Evolutionary conservation across 2,113 vertebrate species (phyloP).

Genomic region (Aspiorhynchus laticeps): DNA sequence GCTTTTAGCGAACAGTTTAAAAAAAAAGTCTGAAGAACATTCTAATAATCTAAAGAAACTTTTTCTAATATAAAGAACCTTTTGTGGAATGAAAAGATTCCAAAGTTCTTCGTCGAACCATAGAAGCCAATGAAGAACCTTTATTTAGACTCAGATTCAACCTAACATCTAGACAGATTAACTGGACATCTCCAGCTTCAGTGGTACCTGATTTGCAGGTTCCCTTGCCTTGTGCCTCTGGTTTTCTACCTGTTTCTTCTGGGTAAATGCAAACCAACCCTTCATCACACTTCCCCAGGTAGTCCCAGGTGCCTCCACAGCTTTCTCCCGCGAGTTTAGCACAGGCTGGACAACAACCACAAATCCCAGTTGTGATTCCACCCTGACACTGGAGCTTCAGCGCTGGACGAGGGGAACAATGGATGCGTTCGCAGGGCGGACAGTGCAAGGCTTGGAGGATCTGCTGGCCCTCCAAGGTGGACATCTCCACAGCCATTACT

Average conservation of each 20-base stretch:
- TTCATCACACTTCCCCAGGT: slow-evolving; percentile 75
- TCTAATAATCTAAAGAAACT: too few relatives aligned
- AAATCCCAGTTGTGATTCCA: slow-evolving; percentile 70
- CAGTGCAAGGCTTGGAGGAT: slow-evolving; percentile 71
- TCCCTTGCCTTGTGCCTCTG: slow-evolving; percentile 61
- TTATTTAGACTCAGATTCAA: not conserved
- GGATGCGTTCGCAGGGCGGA: slow-evolving; percentile 71
- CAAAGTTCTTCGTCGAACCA: not conserved
- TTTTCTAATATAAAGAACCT: too few relatives aligned
- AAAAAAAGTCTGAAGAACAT: too few relatives aligned
- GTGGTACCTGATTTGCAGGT: slow-evolving; percentile 69
- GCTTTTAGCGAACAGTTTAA: too few relatives aligned
- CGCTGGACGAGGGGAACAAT: slow-evolving; percentile 66
- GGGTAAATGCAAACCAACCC: slow-evolving; percentile 69
- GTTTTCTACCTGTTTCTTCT: slow-evolving; percentile 49
- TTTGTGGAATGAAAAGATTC: too few relatives aligned
- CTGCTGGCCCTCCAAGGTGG: slow-evolving; percentile 47
- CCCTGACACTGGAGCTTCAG: slow-evolving; percentile 71
- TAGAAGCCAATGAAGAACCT: not conserved
- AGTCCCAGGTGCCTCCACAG: slow-evolving; percentile 75
- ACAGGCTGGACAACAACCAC: slow-evolving; percentile 73
- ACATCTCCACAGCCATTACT: slow-evolving; percentile 44
- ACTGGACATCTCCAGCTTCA: not conserved
- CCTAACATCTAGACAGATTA: not conserved
- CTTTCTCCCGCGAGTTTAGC: slow-evolving; percentile 65